Base-by-base conservation (phyloP, 2,113 vertebrate species). In the Oceanites oceanicus region DNA sequence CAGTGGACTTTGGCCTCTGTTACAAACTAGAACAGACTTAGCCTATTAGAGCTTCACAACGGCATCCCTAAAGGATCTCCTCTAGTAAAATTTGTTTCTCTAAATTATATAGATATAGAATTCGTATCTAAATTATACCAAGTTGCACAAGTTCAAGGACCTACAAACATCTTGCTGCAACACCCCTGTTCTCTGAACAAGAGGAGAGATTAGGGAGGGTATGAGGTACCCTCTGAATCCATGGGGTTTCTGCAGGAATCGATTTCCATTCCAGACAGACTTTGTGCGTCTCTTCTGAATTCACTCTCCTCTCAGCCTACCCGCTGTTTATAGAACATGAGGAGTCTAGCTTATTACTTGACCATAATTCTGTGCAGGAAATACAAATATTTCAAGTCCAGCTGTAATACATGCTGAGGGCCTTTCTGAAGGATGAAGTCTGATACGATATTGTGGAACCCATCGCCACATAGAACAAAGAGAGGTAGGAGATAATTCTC, bases 261-360 rank as follows among this genome's bases (percentile, higher is more conserved):
- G 0, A n/a, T 62, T 88, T 62, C 56, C 45, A 26, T 65, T 62
- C 30, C 58, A 72, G 40, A 16, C 62, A 83, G 29, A 38, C 19
- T 61, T 65, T 30, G 13, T 49, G 22, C 1, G 1, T 44, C 32
- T 72, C 22, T 29, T 84, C 66, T 30, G 16, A 72, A 32, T 44
- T 50, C 7, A 3, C 9, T 16, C 16, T 30, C 14, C 9, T 63
- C 56, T 53, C 56, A 77, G 20, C 23, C 44, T 56, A 61, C 8
- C 29, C 0, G 1, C 7, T 32, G 50, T 17, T 40, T 8, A 21
- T 7, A 47, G 34, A 80, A 26, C 11, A 44, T 0, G 0, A 70
- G 40, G 49, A 44, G 13, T 6, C 27, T 26, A 27, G 27, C 11
- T 73, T 49, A 50, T 25, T 55, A 19, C 32, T 71, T 66, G 11